Evolutionary conservation across 2,113 vertebrate genomes (phyloP).

Genomic region (Lepisosteus oculatus): DNA sequence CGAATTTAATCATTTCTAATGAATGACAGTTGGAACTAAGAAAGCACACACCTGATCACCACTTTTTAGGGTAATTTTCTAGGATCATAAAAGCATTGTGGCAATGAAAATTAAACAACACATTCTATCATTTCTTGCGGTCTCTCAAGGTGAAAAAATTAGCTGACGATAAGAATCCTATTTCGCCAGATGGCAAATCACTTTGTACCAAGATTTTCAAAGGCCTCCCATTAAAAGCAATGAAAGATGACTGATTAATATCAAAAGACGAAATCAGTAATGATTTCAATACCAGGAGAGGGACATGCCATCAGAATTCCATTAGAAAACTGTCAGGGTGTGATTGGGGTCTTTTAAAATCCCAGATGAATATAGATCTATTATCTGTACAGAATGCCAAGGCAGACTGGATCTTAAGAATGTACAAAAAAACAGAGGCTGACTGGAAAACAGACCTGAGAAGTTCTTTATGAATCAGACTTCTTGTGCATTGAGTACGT

Average conservation of each 20-base stretch:
- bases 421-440: slow-evolving; percentile 8
- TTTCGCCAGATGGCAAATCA: slow-evolving; percentile 25
- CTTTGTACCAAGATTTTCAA: slow-evolving; percentile 15
- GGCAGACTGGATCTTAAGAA: slow-evolving; percentile 6
- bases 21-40: slow-evolving; percentile 5
- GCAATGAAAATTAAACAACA: slow-evolving; percentile 24
- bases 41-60: slow-evolving; percentile 9
- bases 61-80: slow-evolving; percentile 4
- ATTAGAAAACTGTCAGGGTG: slow-evolving; percentile 24
- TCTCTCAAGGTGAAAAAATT: slow-evolving; percentile 20
- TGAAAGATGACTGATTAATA: slow-evolving; percentile 39
- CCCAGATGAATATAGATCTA: slow-evolving; percentile 15
- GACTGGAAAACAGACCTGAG: neutral
- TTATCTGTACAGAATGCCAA: slow-evolving; percentile 17
- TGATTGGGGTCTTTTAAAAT: slow-evolving; percentile 26
- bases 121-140: neutral
- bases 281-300: slow-evolving; percentile 24
- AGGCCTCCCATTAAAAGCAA: slow-evolving; percentile 19
- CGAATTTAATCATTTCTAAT: slow-evolving; percentile 4
- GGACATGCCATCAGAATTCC: slow-evolving; percentile 14
- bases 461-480: slow-evolving; percentile 5
- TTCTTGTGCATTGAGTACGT: slow-evolving; percentile 24
- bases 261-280: slow-evolving; percentile 33
- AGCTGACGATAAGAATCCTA: slow-evolving; percentile 20
- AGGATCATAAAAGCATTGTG: neutral